Conservation (phyloP, 1,140 invertebrate species). For the Piezodorus guildinii region DNA sequence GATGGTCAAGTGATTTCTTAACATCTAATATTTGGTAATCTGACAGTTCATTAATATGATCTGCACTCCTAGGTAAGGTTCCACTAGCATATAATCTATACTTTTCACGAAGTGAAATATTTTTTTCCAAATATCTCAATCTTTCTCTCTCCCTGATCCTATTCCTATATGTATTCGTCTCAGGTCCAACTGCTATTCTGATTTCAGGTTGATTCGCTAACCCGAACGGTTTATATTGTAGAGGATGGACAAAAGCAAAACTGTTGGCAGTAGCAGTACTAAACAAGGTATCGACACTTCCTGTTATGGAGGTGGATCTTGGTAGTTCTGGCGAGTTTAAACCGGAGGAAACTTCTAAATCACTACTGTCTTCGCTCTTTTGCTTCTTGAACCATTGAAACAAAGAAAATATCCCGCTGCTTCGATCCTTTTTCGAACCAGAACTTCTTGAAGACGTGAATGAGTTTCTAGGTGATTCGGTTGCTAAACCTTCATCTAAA, state of each 20-base stretch:
- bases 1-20: conserved; percentile 18
- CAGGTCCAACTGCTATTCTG: conserved; percentile 38
- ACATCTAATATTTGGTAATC: conserved; percentile 22
- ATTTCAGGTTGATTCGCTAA: conserved; percentile 33
- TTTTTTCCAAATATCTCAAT: conserved; percentile 40
- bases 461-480: neutral
- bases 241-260: conserved; percentile 52
- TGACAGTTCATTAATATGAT: conserved; percentile 20
- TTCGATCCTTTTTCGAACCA: conserved; percentile 22
- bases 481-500: neutral
- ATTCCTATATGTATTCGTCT: conserved; percentile 47
- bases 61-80: conserved; percentile 28
- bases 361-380: conserved; percentile 27
- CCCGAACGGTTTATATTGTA: conserved; percentile 37
- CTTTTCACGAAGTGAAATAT: conserved; percentile 47
- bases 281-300: conserved; percentile 44
- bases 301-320: conserved; percentile 36
- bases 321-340: conserved; percentile 24
- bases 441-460: conserved; percentile 17
- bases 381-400: conserved; percentile 39
- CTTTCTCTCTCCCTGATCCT: conserved; percentile 46
- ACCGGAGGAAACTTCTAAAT: conserved; percentile 15
- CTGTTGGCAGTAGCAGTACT: conserved; percentile 58
- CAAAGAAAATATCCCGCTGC: conserved; percentile 37
- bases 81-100: conserved; percentile 45